Base-by-base conservation (phyloP, 1,140 invertebrate species). In the Teleopsis dalmanni region DNA sequence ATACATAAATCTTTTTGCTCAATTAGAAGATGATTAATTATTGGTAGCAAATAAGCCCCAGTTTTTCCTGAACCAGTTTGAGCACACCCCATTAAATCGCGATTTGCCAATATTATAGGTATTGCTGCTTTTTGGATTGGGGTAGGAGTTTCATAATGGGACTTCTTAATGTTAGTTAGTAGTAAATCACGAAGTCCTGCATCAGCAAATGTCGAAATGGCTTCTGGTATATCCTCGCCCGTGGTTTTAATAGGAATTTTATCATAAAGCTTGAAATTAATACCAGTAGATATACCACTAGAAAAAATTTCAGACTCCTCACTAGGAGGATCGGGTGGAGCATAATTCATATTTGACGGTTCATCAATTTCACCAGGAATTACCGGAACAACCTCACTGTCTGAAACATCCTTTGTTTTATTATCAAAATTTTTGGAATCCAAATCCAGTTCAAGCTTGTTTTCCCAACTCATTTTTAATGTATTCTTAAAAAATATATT, bases 21-120 rank as follows among this genome's bases (percentile, higher is more conserved):
- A 19, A 77, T 71, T 11, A 93, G 58, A 1, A 93, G 62, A 0
- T 70, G 73, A 52, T 88, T 77, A 9, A 95, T 78, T n/a, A 96
- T 92, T 0, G 95, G 95, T 16, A 98, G 61, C 5, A 97, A 63
- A 60, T 94, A 98, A 0, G 93, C 94, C 22, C 48, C 11, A 0
- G 92, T 96, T 79, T 98, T 98, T 27, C 95, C 95, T 1, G 92
- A 96, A 1, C 95, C 95, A 31, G 95, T 99, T 72, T 98, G 94
- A 0, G 95, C 95, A 70, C 95, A 98, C 0, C 84, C 94, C 93
- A 98, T 98, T 8, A 98, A 57, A 75, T 98, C 95, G 37, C 90
- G 70, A 5, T 83, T 82, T 0, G 50, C 72, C 61, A 83, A 69
- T 31, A 98, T 83, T 13, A 89, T 84, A 0, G 95, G 92, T 37